Evolutionary conservation across 1,140 invertebrate genomes (phyloP), one percentile per base, ranked within the genome.

Genomic region (Cydia amplana): DNA sequence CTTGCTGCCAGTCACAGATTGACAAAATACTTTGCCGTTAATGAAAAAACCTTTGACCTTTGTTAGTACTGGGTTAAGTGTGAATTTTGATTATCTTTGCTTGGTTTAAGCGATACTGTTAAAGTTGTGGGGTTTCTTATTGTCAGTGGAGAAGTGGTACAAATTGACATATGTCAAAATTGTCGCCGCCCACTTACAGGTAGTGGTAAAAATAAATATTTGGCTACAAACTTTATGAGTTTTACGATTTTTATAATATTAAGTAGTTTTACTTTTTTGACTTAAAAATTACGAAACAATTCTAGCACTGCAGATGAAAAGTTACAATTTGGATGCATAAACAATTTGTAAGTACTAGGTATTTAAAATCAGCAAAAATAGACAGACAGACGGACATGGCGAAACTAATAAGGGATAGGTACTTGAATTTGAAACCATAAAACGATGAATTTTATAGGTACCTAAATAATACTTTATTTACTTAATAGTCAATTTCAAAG

Each of bases 121-220:
- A 70, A 36, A n/a, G 10, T 67, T 28, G 65, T 70, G 2, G 65
- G 10, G 10, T 18, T 36, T 20, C 28, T 70, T 28, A 70, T 36
- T 70, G 65, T 36, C 65, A 67, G 20, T 43, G 65, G 36, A 70
- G 65, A 36, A n/a, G 65, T 70, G 65, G 28, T 36, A 70, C n/a
- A 32, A 70, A 43, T 70, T 70, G 65, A 70, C 65, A 70, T 32
- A 70, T 70, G 65, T 43, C 65, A 70, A 36, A 32, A 36, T 70
- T 6, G 28, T 18, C 7, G 4, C 18, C 65, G 65, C 65, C 65
- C n/a, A 70, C 64, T n/a, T 10, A 70, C 65, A 70, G 12, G 64
- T 25, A 12, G 46, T n/a, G n/a, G 51, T 55, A 55, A 55, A 55
- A 55, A n/a, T 1, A 55, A 55, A n/a, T 1, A 55, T 55, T 55